These are phyloP conservation scores for Calliscelio sp. DNA, from an alignment of 2,888 invertebrate species.

Conservation along the genomic window DNA sequence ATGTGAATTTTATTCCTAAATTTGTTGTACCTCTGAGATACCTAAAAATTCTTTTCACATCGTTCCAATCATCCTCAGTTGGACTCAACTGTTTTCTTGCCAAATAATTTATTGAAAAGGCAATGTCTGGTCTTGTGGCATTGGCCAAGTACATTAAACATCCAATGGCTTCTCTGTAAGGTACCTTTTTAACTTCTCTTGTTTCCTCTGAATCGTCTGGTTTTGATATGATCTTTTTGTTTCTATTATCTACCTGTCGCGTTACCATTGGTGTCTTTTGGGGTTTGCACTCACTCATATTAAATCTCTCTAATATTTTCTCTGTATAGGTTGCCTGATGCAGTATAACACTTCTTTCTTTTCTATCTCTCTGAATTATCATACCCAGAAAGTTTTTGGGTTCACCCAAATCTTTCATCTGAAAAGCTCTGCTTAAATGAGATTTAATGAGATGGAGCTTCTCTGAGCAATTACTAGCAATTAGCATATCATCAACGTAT, in stretches of 20 bases:
- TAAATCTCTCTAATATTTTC: conserved; percentile 6
- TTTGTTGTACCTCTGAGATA: conserved; percentile 26
- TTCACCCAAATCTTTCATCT: conserved; percentile 72
- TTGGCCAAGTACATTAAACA: conserved; percentile 44
- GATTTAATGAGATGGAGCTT: too few relatives aligned
- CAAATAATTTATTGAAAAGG: conserved; percentile 19
- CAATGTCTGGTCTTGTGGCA: conserved; percentile 30
- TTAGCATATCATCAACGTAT: conserved; percentile 73
- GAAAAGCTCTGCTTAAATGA: conserved; percentile 26
- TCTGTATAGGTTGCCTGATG: not conserved
- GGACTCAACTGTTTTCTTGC: conserved; percentile 45
- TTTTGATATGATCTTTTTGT: conserved; percentile 9
- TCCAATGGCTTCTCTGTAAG: conserved; percentile 70
- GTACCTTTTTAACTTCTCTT: too few relatives aligned
- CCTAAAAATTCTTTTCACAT: conserved; percentile 35
- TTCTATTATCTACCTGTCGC: conserved; percentile 41
- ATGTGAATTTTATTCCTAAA: conserved; percentile 35
- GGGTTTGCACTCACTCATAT: not conserved
- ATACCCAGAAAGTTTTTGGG: conserved; percentile 52
- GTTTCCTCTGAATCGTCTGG: too few relatives aligned
- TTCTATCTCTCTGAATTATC: not conserved
- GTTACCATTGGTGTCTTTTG: conserved; percentile 67
- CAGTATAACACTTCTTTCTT: not conserved
- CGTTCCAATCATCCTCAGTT: conserved; percentile 62
- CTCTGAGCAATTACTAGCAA: conserved; percentile 10